Evolutionary conservation across 2,888 invertebrate species (phyloP).

Genomic region (Drosophila merina): DNA sequence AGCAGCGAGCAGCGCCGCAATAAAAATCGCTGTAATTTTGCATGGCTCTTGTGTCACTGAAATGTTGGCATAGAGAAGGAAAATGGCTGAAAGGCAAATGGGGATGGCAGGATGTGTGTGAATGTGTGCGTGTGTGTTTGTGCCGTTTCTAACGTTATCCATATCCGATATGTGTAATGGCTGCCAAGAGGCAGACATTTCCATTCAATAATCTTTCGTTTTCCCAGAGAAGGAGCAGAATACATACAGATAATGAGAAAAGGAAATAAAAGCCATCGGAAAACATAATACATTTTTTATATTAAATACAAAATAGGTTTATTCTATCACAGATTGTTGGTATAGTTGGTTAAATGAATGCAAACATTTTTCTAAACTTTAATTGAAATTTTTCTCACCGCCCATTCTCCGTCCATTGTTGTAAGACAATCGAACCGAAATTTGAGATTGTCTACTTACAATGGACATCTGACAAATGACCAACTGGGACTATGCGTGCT

Average conservation of each 20-base stretch:
- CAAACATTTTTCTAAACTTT: background rate
- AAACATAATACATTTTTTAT: background rate
- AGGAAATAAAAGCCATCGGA: background rate
- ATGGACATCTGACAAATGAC: constrained; percentile 43
- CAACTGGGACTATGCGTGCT: constrained; percentile 31
- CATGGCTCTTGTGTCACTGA: constrained; percentile 47
- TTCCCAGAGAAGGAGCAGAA: constrained; percentile 1
- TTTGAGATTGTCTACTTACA: constrained; percentile 36
- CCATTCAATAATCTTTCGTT: constrained; percentile 42
- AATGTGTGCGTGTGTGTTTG: constrained; percentile 10
- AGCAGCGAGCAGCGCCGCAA: constrained; percentile 72
- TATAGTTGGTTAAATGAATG: too few species aligned
- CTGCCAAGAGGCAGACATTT: constrained; percentile 41
- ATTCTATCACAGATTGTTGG: background rate
- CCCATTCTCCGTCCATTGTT: constrained; percentile 1
- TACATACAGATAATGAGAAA: background rate
- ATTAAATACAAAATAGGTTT: background rate
- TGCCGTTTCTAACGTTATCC: constrained; percentile 31
- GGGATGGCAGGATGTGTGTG: background rate
- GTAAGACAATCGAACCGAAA: constrained; percentile 28
- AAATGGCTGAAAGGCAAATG: constrained; percentile 9
- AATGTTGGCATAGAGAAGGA: constrained; percentile 13
- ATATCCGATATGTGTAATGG: constrained; percentile 45
- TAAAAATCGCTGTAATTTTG: constrained; percentile 73
- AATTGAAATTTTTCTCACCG: background rate